Base-by-base conservation (phyloP, 2,888 invertebrate species). In the Amphipoea oculea region DNA sequence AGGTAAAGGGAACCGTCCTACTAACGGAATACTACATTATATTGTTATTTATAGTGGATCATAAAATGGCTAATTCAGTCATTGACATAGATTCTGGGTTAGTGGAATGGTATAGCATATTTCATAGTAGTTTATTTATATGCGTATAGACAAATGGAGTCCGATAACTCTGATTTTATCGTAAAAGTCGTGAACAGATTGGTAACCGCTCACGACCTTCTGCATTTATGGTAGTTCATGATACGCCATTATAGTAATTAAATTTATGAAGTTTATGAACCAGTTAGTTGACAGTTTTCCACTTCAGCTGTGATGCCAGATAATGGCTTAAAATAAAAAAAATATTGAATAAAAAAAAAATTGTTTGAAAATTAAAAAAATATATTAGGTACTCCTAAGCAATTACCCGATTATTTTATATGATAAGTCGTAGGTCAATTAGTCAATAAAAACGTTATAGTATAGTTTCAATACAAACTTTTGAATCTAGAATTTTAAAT, bases 41-140 rank as follows among this genome's bases (percentile, higher is more conserved):
- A 81, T 84, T 83, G 75, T 79, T 94, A 94, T 95, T 94, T 94
- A 95, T 92, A 91, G 92, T 88, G 83, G 71, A 89, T 86, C 92
- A 91, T 95, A 95, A 95, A 95, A 93, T 92, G 86, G 89, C 86
- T 92, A 93, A 94, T 94, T 92, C 91, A 91, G 91, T 89, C 92
- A 95, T 95, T 95, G 94, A 92, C 94, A 95, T 88, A 93, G 90
- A 92, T 94, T 90, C 90, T 84, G 83, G 83, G 83, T 87, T 87
- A 90, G 88, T 90, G 84, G 89, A 91, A 89, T 90, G 79, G 86
- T 84, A 84, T 78, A 81, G 77, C 79, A 85, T 88, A 85, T 85
- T 87, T 87, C 77, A 87, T 87, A 84, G 79, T 75, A 74, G 81
- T 87, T 81, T 87, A 89, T 88, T 89, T 87, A 87, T 86, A 83